These are phyloP conservation scores for Drosophila nr. perissopoda DNA, from an alignment of 2,888 invertebrate species.

Conservation along the genomic window DNA sequence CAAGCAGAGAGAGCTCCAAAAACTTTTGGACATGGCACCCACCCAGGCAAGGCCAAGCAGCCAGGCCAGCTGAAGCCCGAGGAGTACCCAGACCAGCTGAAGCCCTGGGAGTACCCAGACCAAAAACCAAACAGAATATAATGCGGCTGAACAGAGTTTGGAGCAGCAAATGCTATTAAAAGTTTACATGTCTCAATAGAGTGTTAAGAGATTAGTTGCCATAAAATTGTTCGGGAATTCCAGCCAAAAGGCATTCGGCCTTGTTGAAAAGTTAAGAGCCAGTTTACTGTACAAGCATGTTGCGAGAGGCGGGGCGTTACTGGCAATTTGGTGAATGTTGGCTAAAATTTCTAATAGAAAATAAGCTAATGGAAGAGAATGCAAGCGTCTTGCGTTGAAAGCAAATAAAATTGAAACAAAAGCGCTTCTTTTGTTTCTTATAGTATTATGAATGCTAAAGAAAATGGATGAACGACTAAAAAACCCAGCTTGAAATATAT, in stretches of 20 bases:
- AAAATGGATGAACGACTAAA: neutral
- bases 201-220: conserved; percentile 79
- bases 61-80: neutral
- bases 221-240: conserved; percentile 69
- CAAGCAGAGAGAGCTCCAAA: conserved; percentile 46
- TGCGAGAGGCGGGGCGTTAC: neutral
- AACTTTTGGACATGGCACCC: conserved; percentile 51
- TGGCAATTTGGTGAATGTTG: conserved; percentile 25
- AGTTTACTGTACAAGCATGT: neutral
- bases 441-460: neutral
- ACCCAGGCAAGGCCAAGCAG: neutral
- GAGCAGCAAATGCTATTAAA: conserved; percentile 77
- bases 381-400: neutral
- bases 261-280: conserved; percentile 47
- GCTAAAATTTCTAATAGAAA: conserved; percentile 11
- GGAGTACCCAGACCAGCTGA: conserved; percentile 3
- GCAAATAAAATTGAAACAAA: conserved; percentile 3
- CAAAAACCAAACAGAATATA: conserved; percentile 2
- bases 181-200: conserved; percentile 80
- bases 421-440: neutral
- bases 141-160: conserved; percentile 29
- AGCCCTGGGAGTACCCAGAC: conserved; percentile 4
- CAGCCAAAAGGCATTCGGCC: conserved; percentile 33
- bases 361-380: neutral
- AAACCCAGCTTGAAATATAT: neutral